Percentiles rank a stretch among this genome's conserved stretches.
phyloP scores from a whole-genome alignment of 2,113 vertebrate species.

The Chloroceryle aenea region DNA sequence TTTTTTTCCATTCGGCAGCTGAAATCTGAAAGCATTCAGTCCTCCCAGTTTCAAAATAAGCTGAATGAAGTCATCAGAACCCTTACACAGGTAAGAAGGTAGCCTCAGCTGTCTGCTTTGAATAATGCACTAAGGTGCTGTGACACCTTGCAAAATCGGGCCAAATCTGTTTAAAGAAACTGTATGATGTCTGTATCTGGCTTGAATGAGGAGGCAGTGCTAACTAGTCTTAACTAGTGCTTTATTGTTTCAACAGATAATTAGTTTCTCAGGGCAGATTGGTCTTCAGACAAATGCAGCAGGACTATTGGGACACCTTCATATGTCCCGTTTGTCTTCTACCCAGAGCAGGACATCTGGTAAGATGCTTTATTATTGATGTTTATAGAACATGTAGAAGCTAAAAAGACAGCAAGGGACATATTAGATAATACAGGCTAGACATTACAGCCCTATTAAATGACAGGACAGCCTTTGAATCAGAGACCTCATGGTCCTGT shows the following conservation, averaged over 20 bases:
- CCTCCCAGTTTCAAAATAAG: constrained; percentile 85
- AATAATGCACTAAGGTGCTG: neutral
- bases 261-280: constrained; percentile 88
- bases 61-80: constrained; percentile 91
- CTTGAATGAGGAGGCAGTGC: neutral
- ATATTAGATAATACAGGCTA: neutral
- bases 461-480: neutral
- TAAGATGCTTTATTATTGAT: constrained; percentile 59
- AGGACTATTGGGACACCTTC: constrained; percentile 87
- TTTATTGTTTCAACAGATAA: constrained; percentile 76
- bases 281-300: constrained; percentile 93
- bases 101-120: neutral
- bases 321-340: constrained; percentile 87
- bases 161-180: neutral
- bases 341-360: constrained; percentile 87
- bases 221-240: neutral
- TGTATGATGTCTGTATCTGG: neutral
- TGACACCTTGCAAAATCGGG: neutral
- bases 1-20: constrained; percentile 74
- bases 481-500: fast-evolving
- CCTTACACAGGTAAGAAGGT: constrained; percentile 86
- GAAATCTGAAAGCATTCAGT: constrained; percentile 84
- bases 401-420: neutral
- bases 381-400: neutral
- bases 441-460: neutral